Evolutionary conservation across 1,140 invertebrate species (phyloP).

Genomic region (Brachionus rotundiformis): DNA sequence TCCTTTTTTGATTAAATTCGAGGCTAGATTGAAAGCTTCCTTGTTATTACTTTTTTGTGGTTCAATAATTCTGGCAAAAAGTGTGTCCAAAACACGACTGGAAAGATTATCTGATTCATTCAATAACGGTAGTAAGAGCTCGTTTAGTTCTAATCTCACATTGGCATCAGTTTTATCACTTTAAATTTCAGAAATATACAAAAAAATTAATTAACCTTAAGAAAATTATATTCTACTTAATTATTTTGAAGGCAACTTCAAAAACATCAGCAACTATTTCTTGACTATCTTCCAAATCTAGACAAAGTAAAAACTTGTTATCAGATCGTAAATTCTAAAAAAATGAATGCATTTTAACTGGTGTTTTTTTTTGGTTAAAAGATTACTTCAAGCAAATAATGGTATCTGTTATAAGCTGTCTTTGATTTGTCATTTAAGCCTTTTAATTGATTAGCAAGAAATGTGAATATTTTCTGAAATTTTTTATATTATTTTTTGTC

Average conservation of each 20-base stretch:
- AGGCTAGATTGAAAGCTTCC: constrained; percentile 84
- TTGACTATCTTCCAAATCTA: constrained; percentile 93
- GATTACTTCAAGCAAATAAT: constrained; percentile 72
- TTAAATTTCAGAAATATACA: constrained; percentile 53
- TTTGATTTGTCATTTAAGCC: constrained; percentile 93
- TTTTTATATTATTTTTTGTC: constrained; percentile 52
- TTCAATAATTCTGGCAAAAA: constrained; percentile 90
- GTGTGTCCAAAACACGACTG: constrained; percentile 87
- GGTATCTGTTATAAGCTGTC: constrained; percentile 94
- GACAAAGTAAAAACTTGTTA: constrained; percentile 99
- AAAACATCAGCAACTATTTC: constrained; percentile 86
- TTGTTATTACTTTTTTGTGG: constrained; percentile 88
- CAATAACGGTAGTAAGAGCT: constrained; percentile 87
- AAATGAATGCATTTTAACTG: not conserved
- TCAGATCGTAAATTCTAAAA: constrained; percentile 73
- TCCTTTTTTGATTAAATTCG: constrained; percentile 75
- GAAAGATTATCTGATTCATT: constrained; percentile 91
- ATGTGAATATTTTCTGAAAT: constrained; percentile 85
- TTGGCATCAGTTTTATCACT: constrained; percentile 92
- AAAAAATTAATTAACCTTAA: constrained; percentile 72
- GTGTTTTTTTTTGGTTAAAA: not conserved
- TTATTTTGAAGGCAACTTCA: constrained; percentile 74
- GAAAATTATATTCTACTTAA: constrained; percentile 94
- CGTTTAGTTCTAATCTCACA: constrained; percentile 93
- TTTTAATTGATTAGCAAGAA: constrained; percentile 88